Evolutionary conservation across 1,140 invertebrate species (phyloP), one percentile per base, ranked within the genome.

Genomic region (Lithobius niger): DNA sequence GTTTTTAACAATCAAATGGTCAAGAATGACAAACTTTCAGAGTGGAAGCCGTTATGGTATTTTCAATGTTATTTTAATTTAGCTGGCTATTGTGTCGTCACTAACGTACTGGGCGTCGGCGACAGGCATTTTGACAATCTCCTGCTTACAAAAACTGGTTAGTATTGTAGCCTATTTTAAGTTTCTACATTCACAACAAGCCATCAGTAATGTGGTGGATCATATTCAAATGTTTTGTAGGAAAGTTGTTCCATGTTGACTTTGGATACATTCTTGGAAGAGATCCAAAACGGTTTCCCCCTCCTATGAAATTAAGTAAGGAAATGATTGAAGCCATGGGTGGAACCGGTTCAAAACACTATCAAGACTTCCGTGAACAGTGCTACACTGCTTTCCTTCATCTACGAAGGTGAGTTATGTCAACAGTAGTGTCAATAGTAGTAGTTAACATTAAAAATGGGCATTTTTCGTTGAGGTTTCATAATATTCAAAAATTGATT

Each of bases 311-410:
- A 73, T 76, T 99, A 0, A 97, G 88, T 67, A 90, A 88, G 67
- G 96, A 99, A 77, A 99, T 99, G 95, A 90, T 99, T 1, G 95
- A 98, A 66, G 94, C 88, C 0, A 98, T 99, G 95, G 96, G 96
- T 3, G 95, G 95, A 0, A 79, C 88, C 0, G 82, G 82, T 57
- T 89, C 88, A 0, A 92, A 97, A 62, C 84, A 93, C 71, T 97
- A 96, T 71, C 84, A 94, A 60, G 82, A 92, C 67, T 99, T 99
- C 72, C 77, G 85, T 36, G 93, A 93, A 65, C 83, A 91, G 60
- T 97, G 92, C 71, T 96, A 95, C 65, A 97, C 93, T 1, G 91
- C 95, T 1, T 99, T 97, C 72, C 73, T 96, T 52, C 91, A 97
- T 77, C 73, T 99, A 2, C 74, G 96, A 55, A 81, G 84, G 82